Percentiles rank a stretch among this genome's conserved stretches.
Evolutionary conservation across 2,797 vertebrate species (phyloP).

Genomic region (Oreortyx pictus): DNA sequence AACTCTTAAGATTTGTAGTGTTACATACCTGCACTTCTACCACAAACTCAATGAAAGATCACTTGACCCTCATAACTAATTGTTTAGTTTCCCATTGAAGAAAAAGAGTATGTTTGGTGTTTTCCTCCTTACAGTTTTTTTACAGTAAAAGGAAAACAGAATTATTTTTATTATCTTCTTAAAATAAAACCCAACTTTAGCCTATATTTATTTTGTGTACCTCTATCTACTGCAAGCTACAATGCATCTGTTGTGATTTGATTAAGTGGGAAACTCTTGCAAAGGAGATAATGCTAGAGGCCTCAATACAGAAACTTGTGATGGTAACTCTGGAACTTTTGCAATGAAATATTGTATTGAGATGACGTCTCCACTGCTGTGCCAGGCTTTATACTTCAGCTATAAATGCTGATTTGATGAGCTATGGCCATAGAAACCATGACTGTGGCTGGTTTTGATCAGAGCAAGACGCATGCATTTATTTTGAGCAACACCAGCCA

Average conservation of each 20-base stretch:
- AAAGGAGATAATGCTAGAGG: background rate
- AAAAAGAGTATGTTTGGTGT: background rate
- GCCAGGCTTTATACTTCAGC: background rate
- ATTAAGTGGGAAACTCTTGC: background rate
- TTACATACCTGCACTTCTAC: background rate
- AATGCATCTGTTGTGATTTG: background rate
- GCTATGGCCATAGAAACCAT: background rate
- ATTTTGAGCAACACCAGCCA: background rate
- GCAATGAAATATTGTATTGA: background rate
- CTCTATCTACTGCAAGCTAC: background rate
- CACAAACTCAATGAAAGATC: background rate
- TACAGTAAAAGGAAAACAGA: background rate
- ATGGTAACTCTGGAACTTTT: background rate
- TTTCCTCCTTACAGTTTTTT: background rate
- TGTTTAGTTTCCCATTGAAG: background rate
- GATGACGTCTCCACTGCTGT: background rate
- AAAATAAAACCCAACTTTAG: background rate
- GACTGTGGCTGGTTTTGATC: background rate
- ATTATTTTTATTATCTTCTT: background rate
- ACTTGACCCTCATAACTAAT: background rate
- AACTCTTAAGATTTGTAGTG: background rate
- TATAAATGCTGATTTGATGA: background rate
- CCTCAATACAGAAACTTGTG: background rate
- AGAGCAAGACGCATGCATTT: background rate
- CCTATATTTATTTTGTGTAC: background rate